phyloP scores from a whole-genome alignment of 2,797 vertebrate genomes.

The Aldrovandia affinis region DNA sequence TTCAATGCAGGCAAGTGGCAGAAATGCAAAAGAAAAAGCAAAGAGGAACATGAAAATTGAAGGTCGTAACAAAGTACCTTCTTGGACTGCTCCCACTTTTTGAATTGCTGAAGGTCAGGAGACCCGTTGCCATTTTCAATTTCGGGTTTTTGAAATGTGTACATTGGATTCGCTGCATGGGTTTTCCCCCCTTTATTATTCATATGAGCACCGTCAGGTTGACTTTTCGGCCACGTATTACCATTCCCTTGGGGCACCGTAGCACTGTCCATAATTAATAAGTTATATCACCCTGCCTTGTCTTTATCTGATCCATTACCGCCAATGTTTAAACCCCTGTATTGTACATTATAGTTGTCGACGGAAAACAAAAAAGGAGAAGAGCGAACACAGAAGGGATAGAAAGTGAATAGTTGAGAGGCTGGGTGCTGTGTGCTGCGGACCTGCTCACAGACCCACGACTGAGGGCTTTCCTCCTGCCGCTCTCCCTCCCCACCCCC shows the following conservation, averaged over 20 bases:
- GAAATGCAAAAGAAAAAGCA: neutral
- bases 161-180: neutral
- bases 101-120: neutral
- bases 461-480: neutral
- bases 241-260: neutral
- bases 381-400: neutral
- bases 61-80: neutral
- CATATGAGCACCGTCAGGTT: neutral
- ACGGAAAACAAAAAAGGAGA: neutral
- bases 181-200: neutral
- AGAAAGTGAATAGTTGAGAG: neutral
- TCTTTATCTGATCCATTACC: constrained; percentile 16
- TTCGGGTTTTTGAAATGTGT: neutral
- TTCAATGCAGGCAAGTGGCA: too few species aligned
- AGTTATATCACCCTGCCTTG: neutral
- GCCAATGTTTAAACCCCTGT: constrained; percentile 20
- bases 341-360: constrained; percentile 12
- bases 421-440: neutral
- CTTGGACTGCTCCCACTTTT: neutral
- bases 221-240: neutral
- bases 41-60: neutral
- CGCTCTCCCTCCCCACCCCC: neutral
- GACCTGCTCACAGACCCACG: neutral
- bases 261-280: constrained; percentile 14
- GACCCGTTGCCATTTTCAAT: neutral